A percentile compares a stretch with the other conserved stretches of the same genome.
Conservation (phyloP, 2,113 vertebrate genomes). For the Thymallus thymallus region DNA sequence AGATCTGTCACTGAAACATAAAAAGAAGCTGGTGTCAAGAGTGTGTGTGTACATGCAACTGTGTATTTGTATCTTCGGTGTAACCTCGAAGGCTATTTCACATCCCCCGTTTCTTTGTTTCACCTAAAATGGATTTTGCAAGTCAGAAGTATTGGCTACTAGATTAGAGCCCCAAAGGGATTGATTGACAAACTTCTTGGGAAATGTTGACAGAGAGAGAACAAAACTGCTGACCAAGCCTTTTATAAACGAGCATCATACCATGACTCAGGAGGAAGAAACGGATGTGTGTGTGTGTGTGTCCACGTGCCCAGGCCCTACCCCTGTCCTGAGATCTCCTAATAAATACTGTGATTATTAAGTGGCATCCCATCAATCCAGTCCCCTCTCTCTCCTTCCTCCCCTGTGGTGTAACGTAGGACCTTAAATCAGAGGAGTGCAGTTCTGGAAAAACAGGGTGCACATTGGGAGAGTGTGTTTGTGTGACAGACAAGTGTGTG, state of each 20-base stretch:
- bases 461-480: neutral
- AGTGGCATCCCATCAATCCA: conserved; percentile 3
- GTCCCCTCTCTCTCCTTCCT: neutral
- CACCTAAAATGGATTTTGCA: neutral
- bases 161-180: neutral
- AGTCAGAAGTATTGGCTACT: conserved; percentile 2
- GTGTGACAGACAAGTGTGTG: neutral
- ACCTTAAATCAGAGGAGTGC: conserved; percentile 4
- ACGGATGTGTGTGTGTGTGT: conserved; percentile 16
- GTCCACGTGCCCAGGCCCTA: conserved; percentile 18
- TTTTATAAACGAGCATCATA: too few relatives aligned
- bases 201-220: neutral
- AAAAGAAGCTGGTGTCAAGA: too few relatives aligned
- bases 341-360: conserved; percentile 63
- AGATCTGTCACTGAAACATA: too few relatives aligned
- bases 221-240: neutral
- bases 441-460: neutral
- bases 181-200: conserved; percentile 3
- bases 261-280: neutral
- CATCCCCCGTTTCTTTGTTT: conserved; percentile 19
- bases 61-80: neutral
- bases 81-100: neutral
- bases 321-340: conserved; percentile 30
- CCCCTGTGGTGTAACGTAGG: neutral
- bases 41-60: conserved; percentile 1